Percentiles rank a stretch among this genome's conserved stretches.
Evolutionary conservation across 2,797 vertebrate genomes (phyloP).

Genomic region (Sciurus carolinensis): DNA sequence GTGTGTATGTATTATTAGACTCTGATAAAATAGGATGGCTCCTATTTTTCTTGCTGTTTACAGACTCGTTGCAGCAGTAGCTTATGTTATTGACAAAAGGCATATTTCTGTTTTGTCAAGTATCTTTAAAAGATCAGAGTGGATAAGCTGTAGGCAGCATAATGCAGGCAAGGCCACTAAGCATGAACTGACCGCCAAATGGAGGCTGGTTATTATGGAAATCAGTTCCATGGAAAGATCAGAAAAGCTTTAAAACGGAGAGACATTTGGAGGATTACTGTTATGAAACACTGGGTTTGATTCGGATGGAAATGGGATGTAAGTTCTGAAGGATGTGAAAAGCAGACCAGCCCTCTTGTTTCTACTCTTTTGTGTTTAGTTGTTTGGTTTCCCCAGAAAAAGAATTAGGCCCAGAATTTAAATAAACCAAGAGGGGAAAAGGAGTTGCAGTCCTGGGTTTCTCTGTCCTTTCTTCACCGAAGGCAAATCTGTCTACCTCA

Average conservation of each 20-base stretch:
- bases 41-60: constrained; percentile 47
- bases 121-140: constrained; percentile 48
- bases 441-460: neutral
- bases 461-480: neutral
- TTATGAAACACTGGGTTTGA: neutral
- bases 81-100: constrained; percentile 42
- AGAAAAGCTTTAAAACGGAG: constrained; percentile 60
- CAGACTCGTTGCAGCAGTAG: neutral
- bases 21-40: constrained; percentile 43
- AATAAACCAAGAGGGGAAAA: constrained; percentile 32
- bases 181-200: neutral
- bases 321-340: neutral
- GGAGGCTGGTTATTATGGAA: constrained; percentile 47
- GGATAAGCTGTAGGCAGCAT: neutral
- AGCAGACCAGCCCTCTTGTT: neutral
- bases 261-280: constrained; percentile 12
- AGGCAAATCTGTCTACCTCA: neutral
- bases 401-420: constrained; percentile 9
- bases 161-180: neutral
- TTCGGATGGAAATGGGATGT: neutral
- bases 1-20: neutral
- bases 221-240: constrained; percentile 54
- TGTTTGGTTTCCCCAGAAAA: neutral
- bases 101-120: constrained; percentile 11
- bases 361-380: neutral